phyloP scores from a whole-genome alignment of 2,113 vertebrate species.

The Mustelus asterias region DNA sequence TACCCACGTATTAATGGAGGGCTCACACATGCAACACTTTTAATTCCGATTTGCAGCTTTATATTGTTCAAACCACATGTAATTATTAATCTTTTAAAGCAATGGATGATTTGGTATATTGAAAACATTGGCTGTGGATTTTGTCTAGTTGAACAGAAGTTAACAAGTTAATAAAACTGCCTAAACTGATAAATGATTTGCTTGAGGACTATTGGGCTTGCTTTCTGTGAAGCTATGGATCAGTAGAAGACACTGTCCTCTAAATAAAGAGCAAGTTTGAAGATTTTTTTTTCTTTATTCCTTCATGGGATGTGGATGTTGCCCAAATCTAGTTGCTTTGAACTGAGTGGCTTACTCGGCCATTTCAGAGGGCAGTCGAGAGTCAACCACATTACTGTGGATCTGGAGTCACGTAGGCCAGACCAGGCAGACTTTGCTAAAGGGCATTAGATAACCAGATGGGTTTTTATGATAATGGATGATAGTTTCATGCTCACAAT shows the following conservation, averaged over 20 bases:
- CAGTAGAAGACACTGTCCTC: not conserved
- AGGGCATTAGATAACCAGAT: too few relatives aligned
- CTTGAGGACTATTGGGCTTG: not conserved
- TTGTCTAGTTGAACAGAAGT: not conserved
- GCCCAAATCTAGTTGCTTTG: too few relatives aligned
- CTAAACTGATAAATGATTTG: not conserved
- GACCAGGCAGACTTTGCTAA: too few relatives aligned
- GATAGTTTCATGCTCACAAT: too few relatives aligned
- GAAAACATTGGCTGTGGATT: too few relatives aligned
- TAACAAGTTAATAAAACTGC: not conserved
- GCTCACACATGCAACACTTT: not conserved
- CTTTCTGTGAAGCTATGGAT: not conserved
- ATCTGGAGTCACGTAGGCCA: too few relatives aligned
- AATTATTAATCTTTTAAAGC: not conserved
- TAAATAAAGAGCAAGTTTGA: not conserved
- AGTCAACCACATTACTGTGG: too few relatives aligned
- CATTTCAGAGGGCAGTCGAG: too few relatives aligned
- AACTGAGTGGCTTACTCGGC: too few relatives aligned
- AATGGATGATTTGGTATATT: not conserved
- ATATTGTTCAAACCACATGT: not conserved
- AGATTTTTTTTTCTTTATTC: too few relatives aligned
- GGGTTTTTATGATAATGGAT: too few relatives aligned
- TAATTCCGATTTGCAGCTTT: not conserved
- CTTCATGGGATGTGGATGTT: too few relatives aligned
- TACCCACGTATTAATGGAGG: not conserved